Conservation (phyloP, 2,113 vertebrate species). For the Scomber colias region DNA sequence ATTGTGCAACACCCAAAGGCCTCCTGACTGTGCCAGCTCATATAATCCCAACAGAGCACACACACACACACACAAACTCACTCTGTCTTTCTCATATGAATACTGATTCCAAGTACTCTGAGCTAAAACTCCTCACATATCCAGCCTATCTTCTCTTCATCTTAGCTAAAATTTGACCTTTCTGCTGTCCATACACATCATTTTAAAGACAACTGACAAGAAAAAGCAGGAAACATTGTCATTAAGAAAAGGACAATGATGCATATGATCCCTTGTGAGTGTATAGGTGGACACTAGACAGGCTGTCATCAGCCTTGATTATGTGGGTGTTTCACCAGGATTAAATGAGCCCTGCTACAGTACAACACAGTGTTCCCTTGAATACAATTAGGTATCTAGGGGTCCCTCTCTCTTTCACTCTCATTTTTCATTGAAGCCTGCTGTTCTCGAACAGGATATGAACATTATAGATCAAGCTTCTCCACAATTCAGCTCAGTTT, state of each 20-base stretch:
- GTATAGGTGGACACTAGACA: conserved; percentile 12
- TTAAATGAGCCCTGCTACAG: conserved; percentile 14
- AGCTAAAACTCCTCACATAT: conserved; percentile 12
- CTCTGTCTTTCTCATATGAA: neutral
- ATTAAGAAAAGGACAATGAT: neutral
- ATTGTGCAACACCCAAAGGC: conserved; percentile 64
- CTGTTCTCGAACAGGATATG: conserved; percentile 21
- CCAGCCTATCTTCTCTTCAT: neutral
- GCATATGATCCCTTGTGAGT: neutral
- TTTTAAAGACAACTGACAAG: conserved; percentile 15
- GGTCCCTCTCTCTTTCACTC: neutral
- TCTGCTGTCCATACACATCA: neutral
- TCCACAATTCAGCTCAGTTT: conserved; percentile 12
- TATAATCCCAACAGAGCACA: conserved; percentile 32
- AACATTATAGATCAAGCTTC: conserved; percentile 41
- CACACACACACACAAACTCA: conserved; percentile 12
- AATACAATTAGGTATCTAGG: conserved; percentile 9
- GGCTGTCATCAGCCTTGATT: conserved; percentile 14
- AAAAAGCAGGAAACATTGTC: conserved; percentile 10
- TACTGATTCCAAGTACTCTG: neutral
- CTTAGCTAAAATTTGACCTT: conserved; percentile 12
- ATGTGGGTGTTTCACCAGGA: conserved; percentile 17
- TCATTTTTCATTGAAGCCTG: conserved; percentile 24
- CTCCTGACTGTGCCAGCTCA: conserved; percentile 25
- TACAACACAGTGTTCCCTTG: neutral